Evolutionary conservation across 2,113 vertebrate species (phyloP).

Genomic region (Chaetodon trifascialis): DNA sequence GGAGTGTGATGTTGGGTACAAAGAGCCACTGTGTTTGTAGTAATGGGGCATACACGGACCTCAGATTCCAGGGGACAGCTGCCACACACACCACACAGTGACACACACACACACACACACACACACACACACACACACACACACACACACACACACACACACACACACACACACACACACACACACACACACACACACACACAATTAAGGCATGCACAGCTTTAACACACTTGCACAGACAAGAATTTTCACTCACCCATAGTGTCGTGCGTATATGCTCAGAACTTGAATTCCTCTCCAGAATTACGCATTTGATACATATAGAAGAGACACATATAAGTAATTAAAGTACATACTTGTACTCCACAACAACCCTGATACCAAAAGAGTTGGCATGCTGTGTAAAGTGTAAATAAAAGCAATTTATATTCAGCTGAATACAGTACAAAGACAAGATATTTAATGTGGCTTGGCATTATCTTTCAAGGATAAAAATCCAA

Average conservation of each 20-base stretch:
- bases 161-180: slow-evolving; percentile 26
- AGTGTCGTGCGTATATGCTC: slow-evolving; percentile 38
- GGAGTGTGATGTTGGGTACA: slow-evolving; percentile 58
- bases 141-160: slow-evolving; percentile 1
- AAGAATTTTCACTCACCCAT: slow-evolving; percentile 11
- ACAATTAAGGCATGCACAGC: slow-evolving; percentile 27
- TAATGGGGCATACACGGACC: slow-evolving; percentile 53
- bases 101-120: not conserved
- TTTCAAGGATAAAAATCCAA: too few relatives aligned
- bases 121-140: slow-evolving; percentile 18
- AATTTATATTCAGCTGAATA: too few relatives aligned
- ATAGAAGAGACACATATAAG: not conserved
- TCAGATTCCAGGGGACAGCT: slow-evolving; percentile 74
- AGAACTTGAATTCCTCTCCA: slow-evolving; percentile 6
- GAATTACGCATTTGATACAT: not conserved
- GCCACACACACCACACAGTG: slow-evolving; percentile 36
- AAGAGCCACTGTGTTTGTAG: slow-evolving; percentile 63
- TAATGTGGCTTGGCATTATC: too few relatives aligned
- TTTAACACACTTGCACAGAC: slow-evolving; percentile 43
- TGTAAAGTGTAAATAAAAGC: too few relatives aligned
- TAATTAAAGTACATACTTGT: not conserved
- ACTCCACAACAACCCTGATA: too few relatives aligned
- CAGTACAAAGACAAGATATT: too few relatives aligned
- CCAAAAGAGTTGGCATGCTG: too few relatives aligned
- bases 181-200: slow-evolving; percentile 19